phyloP scores from a whole-genome alignment of 2,888 invertebrate species.

The Micropterix aruncella region DNA sequence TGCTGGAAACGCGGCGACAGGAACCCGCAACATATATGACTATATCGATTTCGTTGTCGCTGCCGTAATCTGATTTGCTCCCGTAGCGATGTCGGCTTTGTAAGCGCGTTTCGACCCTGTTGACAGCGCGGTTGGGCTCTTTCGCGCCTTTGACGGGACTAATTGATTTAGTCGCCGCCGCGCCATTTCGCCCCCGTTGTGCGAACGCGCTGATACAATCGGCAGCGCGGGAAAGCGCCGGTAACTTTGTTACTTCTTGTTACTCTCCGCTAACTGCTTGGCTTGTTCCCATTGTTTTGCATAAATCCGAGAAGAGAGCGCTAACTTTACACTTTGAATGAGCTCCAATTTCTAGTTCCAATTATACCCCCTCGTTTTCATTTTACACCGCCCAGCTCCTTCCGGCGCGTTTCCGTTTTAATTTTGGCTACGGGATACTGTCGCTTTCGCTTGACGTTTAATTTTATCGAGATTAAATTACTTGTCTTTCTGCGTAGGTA shows the following conservation, averaged over 20 bases:
- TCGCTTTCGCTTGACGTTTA: background rate
- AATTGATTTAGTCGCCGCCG: background rate
- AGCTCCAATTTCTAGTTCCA: background rate
- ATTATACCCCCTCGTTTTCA: background rate
- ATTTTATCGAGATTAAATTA: background rate
- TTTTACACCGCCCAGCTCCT: too few relatives aligned
- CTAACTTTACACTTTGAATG: background rate
- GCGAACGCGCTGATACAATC: background rate
- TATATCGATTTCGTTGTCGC: too few relatives aligned
- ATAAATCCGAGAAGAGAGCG: background rate
- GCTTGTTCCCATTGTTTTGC: background rate
- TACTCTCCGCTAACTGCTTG: background rate
- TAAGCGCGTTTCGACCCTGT: too few relatives aligned
- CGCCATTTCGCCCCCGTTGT: background rate
- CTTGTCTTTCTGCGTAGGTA: too few relatives aligned
- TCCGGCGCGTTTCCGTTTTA: too few relatives aligned
- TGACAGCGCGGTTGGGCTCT: too few relatives aligned
- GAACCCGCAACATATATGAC: too few relatives aligned
- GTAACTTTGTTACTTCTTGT: background rate
- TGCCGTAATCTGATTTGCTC: too few relatives aligned
- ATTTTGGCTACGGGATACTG: background rate
- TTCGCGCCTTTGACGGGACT: too few relatives aligned
- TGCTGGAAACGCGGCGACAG: too few relatives aligned
- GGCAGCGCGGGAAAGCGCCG: background rate
- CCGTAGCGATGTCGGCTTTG: too few relatives aligned